These are phyloP conservation scores for Amiota communis DNA, from an alignment of 2,888 invertebrate genomes.

Conservation along the genomic window DNA sequence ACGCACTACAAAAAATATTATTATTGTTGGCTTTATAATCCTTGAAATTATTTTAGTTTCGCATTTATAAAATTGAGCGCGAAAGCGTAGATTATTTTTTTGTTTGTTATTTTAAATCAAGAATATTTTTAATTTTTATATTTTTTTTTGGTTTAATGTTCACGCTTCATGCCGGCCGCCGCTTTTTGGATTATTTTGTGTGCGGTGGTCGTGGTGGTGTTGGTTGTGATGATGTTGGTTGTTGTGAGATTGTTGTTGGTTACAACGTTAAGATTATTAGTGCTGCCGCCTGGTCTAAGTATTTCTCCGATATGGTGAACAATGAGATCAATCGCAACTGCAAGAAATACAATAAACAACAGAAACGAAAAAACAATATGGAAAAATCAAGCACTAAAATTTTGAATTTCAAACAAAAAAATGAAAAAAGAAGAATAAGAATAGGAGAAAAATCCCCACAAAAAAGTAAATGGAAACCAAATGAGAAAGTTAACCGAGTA, in stretches of 20 bases:
- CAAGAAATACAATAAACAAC: slow-evolving; percentile 76
- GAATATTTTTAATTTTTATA: slow-evolving; percentile 12
- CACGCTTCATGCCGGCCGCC: slow-evolving; percentile 68
- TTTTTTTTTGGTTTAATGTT: slow-evolving; percentile 59
- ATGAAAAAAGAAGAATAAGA: not conserved
- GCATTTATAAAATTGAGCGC: not conserved
- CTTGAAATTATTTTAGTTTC: slow-evolving; percentile 32
- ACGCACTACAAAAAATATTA: slow-evolving; percentile 17
- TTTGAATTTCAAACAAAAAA: slow-evolving; percentile 27
- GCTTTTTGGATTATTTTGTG: slow-evolving; percentile 64
- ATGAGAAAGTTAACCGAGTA: not conserved
- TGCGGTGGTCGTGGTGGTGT: slow-evolving; percentile 70
- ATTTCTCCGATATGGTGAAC: slow-evolving; percentile 99
- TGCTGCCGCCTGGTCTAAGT: slow-evolving; percentile 78
- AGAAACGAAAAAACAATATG: slow-evolving; percentile 61
- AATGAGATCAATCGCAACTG: slow-evolving; percentile 99
- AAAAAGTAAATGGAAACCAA: slow-evolving; percentile 39
- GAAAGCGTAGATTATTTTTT: not conserved
- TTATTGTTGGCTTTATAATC: slow-evolving; percentile 31
- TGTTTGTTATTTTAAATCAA: not conserved
- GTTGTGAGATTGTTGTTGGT: slow-evolving; percentile 67
- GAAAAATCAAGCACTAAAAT: slow-evolving; percentile 49
- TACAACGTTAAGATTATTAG: slow-evolving; percentile 73
- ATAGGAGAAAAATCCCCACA: slow-evolving; percentile 20
- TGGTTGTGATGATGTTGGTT: slow-evolving; percentile 59